A percentile compares a stretch with the other conserved stretches of the same genome.
Conservation (phyloP, 2,797 vertebrate genomes). For the Mormyrops attenuatus region DNA sequence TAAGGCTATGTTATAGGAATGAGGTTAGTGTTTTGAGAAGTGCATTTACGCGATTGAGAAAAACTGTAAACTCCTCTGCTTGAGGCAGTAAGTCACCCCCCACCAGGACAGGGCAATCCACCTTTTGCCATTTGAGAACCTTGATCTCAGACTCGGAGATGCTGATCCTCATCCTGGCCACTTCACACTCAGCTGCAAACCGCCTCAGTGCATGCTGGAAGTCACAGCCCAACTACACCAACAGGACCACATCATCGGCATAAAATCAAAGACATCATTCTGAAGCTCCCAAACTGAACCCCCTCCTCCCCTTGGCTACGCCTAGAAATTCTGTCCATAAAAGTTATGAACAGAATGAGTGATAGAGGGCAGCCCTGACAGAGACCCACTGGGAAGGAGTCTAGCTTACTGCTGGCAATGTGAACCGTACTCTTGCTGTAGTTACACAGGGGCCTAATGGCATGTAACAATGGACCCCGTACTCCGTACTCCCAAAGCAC, state of each 20-base stretch:
- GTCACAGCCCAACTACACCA: not conserved
- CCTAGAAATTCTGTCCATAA: not conserved
- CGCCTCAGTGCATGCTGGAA: not conserved
- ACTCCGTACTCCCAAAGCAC: not conserved
- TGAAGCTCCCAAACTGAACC: not conserved
- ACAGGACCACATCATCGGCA: not conserved
- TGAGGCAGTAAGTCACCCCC: too few relatives aligned
- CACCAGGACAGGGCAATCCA: too few relatives aligned
- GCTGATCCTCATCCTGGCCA: not conserved
- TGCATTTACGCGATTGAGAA: too few relatives aligned
- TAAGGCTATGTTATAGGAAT: too few relatives aligned
- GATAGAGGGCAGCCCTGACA: not conserved
- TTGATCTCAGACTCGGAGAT: not conserved
- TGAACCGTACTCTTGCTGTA: not conserved
- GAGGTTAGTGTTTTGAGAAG: too few relatives aligned
- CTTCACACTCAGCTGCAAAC: not conserved
- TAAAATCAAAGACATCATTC: not conserved
- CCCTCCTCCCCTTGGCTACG: not conserved
- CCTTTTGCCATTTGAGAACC: too few relatives aligned
- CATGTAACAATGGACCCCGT: not conserved
- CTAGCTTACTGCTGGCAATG: not conserved
- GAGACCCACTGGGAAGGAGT: not conserved
- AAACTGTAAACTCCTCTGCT: too few relatives aligned
- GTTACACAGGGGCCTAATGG: not conserved
- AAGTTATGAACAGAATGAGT: not conserved